These are phyloP conservation scores for Acronicta psi DNA, from an alignment of 2,888 invertebrate species.

Conservation along the genomic window DNA sequence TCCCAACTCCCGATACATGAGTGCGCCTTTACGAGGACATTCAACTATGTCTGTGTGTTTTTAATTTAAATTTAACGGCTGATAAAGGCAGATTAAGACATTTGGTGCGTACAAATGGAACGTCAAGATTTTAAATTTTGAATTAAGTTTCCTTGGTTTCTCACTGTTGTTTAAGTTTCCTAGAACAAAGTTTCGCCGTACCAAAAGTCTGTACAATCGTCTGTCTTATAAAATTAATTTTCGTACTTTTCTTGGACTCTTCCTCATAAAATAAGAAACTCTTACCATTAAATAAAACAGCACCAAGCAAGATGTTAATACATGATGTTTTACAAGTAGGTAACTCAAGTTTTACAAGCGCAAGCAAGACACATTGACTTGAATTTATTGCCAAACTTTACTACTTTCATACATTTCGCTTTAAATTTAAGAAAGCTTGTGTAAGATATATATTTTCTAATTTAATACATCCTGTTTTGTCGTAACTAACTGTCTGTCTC, in stretches of 20 bases:
- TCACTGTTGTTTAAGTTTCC: constrained; percentile 8
- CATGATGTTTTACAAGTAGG: constrained; percentile 56
- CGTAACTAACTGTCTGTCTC: constrained; percentile 68
- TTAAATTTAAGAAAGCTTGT: constrained; percentile 56
- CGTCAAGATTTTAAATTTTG: no score
- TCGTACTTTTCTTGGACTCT: constrained; percentile 31
- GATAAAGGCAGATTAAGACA: constrained; percentile 38
- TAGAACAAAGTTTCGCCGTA: constrained; percentile 16
- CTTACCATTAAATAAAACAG: constrained; percentile 37
- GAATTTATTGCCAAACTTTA: constrained; percentile 59
- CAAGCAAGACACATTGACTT: constrained; percentile 42
- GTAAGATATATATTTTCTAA: constrained; percentile 71
- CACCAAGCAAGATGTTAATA: constrained; percentile 44
- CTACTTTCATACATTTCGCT: constrained; percentile 52
- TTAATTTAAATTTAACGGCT: constrained; percentile 51
- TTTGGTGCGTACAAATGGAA: constrained; percentile 43
- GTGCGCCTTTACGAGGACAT: constrained; percentile 62
- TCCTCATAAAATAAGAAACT: constrained; percentile 41
- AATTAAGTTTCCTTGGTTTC: constrained; percentile 10
- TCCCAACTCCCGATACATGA: constrained; percentile 47
- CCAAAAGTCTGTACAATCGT: no score
- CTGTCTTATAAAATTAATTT: constrained; percentile 37
- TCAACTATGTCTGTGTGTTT: constrained; percentile 56
- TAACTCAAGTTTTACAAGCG: constrained; percentile 55
- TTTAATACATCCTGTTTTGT: constrained; percentile 77